phyloP scores from a whole-genome alignment of 2,113 vertebrate species.

The Stigmatopora argus region DNA sequence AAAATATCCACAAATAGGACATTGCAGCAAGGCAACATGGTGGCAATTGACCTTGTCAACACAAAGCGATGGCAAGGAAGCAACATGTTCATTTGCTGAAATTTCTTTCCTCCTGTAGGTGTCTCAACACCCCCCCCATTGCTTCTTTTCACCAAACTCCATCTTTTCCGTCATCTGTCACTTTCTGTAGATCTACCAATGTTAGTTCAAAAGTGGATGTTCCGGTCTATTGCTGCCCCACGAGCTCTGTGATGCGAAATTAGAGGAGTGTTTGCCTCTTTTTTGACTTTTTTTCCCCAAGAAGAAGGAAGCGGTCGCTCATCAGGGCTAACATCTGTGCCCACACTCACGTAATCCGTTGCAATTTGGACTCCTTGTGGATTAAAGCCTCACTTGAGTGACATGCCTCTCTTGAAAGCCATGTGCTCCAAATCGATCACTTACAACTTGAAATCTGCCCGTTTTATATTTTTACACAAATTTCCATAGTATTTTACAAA shows the following conservation, averaged over 20 bases:
- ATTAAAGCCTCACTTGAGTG: background rate
- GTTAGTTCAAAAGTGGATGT: too few species aligned
- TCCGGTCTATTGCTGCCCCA: background rate
- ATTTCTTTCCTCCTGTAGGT: background rate
- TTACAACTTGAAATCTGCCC: background rate
- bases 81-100: background rate
- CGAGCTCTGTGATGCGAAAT: background rate
- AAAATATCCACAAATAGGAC: conserved; percentile 24
- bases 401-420: background rate
- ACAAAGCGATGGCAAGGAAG: background rate
- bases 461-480: too few species aligned
- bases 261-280: background rate
- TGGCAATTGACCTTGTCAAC: background rate
- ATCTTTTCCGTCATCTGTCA: background rate
- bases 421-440: background rate
- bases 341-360: background rate
- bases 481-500: too few species aligned
- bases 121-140: background rate
- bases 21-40: background rate
- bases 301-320: background rate
- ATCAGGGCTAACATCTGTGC: conserved; percentile 9
- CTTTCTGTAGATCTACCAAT: too few species aligned
- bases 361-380: background rate
- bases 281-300: conserved; percentile 7
- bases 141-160: background rate